These are phyloP conservation scores for Drosophila parabipectinata DNA, from an alignment of 1,140 invertebrate genomes.

Conservation along the genomic window DNA sequence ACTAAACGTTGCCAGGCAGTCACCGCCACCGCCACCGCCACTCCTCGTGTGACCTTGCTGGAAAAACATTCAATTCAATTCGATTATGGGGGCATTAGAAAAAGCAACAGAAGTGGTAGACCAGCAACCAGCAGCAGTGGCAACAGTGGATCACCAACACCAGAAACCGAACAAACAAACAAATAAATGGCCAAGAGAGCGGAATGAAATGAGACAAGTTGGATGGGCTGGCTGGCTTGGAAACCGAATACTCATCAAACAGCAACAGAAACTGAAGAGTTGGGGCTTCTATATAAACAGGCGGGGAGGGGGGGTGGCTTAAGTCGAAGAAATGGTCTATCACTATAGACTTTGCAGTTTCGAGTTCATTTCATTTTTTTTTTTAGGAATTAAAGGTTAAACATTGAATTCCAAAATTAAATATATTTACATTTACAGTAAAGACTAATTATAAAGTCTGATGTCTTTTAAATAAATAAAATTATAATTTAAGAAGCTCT, in stretches of 20 bases:
- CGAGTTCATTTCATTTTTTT: neutral
- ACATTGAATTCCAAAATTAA: constrained; percentile 11
- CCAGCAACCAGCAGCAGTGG: neutral
- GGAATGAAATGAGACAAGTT: constrained; percentile 35
- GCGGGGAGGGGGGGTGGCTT: neutral
- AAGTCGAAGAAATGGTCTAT: constrained; percentile 1
- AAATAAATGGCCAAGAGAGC: constrained; percentile 49
- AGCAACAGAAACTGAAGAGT: constrained; percentile 22
- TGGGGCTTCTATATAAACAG: neutral
- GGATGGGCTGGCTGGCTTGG: constrained; percentile 1
- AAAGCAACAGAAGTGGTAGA: neutral
- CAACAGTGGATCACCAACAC: neutral
- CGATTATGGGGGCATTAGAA: constrained; percentile 21
- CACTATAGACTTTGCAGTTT: neutral
- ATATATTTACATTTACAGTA: neutral
- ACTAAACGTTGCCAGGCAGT: constrained; percentile 26
- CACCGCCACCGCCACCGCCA: too few relatives aligned
- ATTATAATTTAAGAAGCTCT: too few relatives aligned
- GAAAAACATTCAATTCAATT: constrained; percentile 47
- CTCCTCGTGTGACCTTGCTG: constrained; percentile 14
- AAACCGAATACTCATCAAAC: constrained; percentile 51
- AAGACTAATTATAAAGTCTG: neutral
- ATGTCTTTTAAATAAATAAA: neutral
- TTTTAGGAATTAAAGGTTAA: neutral
- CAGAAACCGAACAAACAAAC: constrained; percentile 15